These are phyloP conservation scores for Cyrtodaria siliqua DNA, from an alignment of 2,888 invertebrate genomes.

Conservation along the genomic window DNA sequence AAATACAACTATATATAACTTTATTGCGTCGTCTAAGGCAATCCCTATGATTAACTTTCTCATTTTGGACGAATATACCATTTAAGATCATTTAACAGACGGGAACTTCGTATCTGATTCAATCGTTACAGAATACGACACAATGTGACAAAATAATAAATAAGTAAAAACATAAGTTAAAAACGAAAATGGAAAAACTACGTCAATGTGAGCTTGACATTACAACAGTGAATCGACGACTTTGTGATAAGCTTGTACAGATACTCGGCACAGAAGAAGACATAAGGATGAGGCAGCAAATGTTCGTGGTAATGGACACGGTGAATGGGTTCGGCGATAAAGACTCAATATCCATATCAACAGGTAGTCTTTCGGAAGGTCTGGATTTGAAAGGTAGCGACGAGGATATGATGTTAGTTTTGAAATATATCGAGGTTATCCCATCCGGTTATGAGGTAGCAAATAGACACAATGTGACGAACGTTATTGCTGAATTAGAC, in stretches of 20 bases:
- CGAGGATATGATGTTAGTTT: slow-evolving; percentile 28
- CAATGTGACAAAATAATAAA: too few relatives aligned
- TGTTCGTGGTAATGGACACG: slow-evolving; percentile 16
- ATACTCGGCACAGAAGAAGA: slow-evolving; percentile 26
- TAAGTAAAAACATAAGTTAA: too few relatives aligned
- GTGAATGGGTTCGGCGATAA: slow-evolving; percentile 26
- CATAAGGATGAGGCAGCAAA: slow-evolving; percentile 14
- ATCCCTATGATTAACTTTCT: too few relatives aligned
- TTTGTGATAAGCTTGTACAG: slow-evolving; percentile 10
- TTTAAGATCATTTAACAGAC: too few relatives aligned
- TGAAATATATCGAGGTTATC: slow-evolving; percentile 18
- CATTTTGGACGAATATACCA: too few relatives aligned
- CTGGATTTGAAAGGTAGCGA: slow-evolving; percentile 29
- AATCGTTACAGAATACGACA: too few relatives aligned
- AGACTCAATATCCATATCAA: slow-evolving; percentile 19
- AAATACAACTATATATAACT: too few relatives aligned
- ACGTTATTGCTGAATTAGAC: slow-evolving; percentile 6
- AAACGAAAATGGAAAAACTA: too few relatives aligned
- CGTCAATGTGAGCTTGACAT: too few relatives aligned
- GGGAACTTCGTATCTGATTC: too few relatives aligned
- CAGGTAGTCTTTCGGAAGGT: slow-evolving; percentile 23
- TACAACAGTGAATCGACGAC: neutral
- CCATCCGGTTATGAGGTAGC: neutral
- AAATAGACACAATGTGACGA: neutral
- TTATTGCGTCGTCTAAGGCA: too few relatives aligned